phyloP scores from a whole-genome alignment of 2,113 vertebrate genomes.

The Gymnarchus niloticus region DNA sequence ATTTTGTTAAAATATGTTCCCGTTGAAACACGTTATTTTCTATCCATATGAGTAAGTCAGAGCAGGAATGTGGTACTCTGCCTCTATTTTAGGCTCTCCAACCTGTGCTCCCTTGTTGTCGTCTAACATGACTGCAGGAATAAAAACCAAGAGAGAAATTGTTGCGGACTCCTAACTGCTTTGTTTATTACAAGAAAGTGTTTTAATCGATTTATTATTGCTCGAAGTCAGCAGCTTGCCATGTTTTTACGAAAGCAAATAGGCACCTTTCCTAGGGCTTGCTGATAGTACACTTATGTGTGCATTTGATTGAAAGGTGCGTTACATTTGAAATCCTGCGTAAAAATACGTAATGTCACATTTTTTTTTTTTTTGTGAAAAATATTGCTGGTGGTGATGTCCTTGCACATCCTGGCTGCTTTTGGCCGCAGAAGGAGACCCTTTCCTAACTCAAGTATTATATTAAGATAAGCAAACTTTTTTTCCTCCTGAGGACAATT shows the following conservation, averaged over 20 bases:
- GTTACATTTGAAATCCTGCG: background rate
- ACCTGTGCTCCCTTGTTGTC: background rate
- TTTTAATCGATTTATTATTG: background rate
- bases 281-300: background rate
- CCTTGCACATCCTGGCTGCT: background rate
- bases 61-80: background rate
- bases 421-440: background rate
- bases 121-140: conserved; percentile 18
- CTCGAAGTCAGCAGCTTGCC: background rate
- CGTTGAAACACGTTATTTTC: background rate
- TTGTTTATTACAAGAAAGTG: background rate
- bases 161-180: background rate
- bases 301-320: background rate
- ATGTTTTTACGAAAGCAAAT: background rate
- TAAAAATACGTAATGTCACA: too few relatives aligned
- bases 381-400: background rate
- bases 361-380: background rate
- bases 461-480: too few relatives aligned
- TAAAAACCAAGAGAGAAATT: conserved; percentile 11
- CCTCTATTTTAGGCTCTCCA: background rate
- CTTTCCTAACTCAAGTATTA: background rate
- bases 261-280: background rate
- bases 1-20: background rate
- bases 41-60: background rate
- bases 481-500: too few relatives aligned